Base-by-base conservation (phyloP, 2,797 vertebrate species). In the Carduelis carduelis region DNA sequence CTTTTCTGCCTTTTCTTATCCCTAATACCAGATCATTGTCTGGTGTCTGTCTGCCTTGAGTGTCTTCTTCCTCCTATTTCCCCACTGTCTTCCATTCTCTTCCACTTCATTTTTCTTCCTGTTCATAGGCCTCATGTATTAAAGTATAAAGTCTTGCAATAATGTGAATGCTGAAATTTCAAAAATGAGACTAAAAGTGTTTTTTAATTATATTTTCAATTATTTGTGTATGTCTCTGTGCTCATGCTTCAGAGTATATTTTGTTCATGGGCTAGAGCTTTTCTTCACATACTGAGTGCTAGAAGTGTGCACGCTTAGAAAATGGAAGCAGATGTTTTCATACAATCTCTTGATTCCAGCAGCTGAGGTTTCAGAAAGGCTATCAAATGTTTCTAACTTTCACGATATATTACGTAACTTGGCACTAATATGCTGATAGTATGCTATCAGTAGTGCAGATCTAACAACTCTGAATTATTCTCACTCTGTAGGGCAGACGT, bases 401-500 rank as follows among this genome's bases (percentile, higher is more conserved):
- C 87, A 85, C 46, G 66, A 78, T 95, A 82, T 86, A 95, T 87
- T 93, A 86, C 56, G 47, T 91, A 95, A 91, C 79, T 93, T 92
- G 82, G 72, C 87, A 76, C 69, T 76, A 81, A 59, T 66, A 71
- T 39, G 41, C 65, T 86, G 76, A 81, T 93, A 92, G 59, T 55
- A 93, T 0, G 10, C 66, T 88, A 41, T 76, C 77, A 90, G 64
- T 53, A 83, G 66, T 77, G 68, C 92, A 96, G 87, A 78, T 91
- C 92, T 89, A 94, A 95, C 46, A 87, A 57, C 93, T 95, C 94
- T 76, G 61, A 93, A 60, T 83, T 79, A 93, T 95, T 97, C 93
- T 94, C 87, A 81, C 93, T 89, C 92, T 69, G 92, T 61, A 60
- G 60, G 72, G n/a, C 92, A 92, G 90, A 49, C 17, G 3, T 92